These are phyloP conservation scores for Seira sanloemensis DNA, from an alignment of 2,888 invertebrate species.

Conservation along the genomic window DNA sequence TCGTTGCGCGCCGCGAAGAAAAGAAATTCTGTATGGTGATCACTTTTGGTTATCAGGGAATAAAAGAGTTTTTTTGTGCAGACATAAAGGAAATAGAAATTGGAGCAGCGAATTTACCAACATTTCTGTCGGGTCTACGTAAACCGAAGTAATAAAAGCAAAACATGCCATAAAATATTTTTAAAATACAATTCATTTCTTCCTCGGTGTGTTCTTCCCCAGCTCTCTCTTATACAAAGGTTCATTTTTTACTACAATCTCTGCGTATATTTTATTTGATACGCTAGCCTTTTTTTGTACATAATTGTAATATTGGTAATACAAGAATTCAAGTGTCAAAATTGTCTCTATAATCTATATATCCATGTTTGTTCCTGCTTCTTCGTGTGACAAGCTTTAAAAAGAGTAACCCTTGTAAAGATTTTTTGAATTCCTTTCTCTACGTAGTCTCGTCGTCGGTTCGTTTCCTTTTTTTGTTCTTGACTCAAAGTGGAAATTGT, in stretches of 20 bases:
- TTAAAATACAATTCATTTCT: conserved; percentile 3
- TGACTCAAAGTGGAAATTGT: not conserved
- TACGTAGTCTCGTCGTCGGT: not conserved
- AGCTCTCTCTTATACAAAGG: not conserved
- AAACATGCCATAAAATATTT: not conserved
- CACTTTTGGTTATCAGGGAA: no score
- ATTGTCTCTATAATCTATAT: not conserved
- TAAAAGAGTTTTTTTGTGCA: no score
- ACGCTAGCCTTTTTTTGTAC: not conserved
- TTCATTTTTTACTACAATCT: not conserved
- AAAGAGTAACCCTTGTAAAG: conserved; percentile 36
- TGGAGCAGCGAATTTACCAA: no score
- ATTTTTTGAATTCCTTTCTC: not conserved
- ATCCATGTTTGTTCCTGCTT: conserved; percentile 53
- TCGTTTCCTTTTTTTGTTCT: not conserved
- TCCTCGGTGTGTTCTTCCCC: not conserved
- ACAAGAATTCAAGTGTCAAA: not conserved
- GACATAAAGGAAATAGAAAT: no score
- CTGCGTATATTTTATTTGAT: not conserved
- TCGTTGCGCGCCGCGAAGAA: not conserved
- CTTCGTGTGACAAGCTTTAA: conserved; percentile 57
- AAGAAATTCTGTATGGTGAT: no score
- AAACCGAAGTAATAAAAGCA: not conserved
- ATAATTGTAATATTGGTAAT: conserved; percentile 1
- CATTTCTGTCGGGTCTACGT: no score